phyloP scores from a whole-genome alignment of 2,113 vertebrate genomes.

The Ameiurus melas region DNA sequence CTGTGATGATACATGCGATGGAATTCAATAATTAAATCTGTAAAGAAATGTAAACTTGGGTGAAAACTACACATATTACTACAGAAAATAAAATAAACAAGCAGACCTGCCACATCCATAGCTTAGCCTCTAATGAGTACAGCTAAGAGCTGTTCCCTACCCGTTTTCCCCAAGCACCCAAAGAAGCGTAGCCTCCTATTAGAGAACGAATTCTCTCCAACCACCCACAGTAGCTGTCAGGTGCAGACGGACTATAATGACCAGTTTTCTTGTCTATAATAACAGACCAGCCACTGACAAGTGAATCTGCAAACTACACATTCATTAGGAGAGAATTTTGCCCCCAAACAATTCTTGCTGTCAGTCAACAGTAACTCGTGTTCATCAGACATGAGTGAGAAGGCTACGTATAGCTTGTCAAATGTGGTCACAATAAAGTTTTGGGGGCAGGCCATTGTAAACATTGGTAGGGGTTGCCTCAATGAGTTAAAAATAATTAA shows the following conservation, averaged over 20 bases:
- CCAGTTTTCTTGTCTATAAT: neutral
- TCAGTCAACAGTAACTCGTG: neutral
- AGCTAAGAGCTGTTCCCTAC: neutral
- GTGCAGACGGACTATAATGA: constrained; percentile 13
- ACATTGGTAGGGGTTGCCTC: no score
- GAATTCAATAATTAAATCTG: neutral
- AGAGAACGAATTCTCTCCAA: neutral
- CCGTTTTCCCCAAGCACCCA: neutral
- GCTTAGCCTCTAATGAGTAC: neutral
- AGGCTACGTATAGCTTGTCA: neutral
- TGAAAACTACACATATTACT: neutral
- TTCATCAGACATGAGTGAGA: neutral
- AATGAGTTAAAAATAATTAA: no score
- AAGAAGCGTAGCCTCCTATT: neutral
- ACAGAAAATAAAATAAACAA: neutral
- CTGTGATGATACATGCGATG: neutral
- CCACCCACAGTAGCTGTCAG: constrained; percentile 20
- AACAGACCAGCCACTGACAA: neutral
- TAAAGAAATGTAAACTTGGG: neutral
- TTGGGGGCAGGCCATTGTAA: no score
- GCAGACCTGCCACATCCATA: neutral
- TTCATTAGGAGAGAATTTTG: neutral
- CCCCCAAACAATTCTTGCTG: neutral
- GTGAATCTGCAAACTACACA: neutral
- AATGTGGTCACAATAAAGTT: no score